Evolutionary conservation across 1,140 invertebrate genomes (phyloP), one percentile per base, ranked within the genome.

Genomic region (Octopus sinensis): DNA sequence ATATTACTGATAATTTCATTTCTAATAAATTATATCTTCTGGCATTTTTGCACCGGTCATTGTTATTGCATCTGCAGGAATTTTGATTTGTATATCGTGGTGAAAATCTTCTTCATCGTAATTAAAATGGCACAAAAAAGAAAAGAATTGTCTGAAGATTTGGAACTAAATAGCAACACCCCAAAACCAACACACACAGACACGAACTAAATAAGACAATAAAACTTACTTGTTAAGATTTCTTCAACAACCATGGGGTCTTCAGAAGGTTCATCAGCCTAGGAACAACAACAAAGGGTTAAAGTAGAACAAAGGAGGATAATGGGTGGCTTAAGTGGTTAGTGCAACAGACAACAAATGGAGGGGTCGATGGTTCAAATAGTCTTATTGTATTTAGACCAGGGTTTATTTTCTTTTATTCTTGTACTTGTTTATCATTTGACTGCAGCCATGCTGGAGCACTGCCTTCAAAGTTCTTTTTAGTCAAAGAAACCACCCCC

Each of bases 251-350:
- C 68, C 17, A 81, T 75, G 4, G 80, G 56, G 6, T 84, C 83
- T 23, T 79, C 79, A 77, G 23, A 79, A 68, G 84, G 83, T 75
- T 88, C 86, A 81, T 88, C 87, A 30, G 86, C 87, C 81, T 87
- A 83, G 43, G 23, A 81, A 79, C 17, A 75, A n/a, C 4, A 12
- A 53, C 30, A n/a, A 62, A 84, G 17, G n/a, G 76, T 43, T n/a
- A 56, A 9, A 51, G 51, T 76, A 76, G n/a, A 76, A 81, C 13
- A 52, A 77, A 17, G 17, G 10, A 30, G 12, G 2, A 12, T 51
- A 77, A n/a, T 2, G 30, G 10, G 12, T 51, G 12, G 76, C 12
- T 51, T 17, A 12, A 12, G 10, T 51, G 10, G 30, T 12, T 51
- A 17, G 17, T 1, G 30, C 10, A 12, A 13, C n/a, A 77, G 12